Conservation (phyloP, 2,888 invertebrate species). For the Hydroisotoma schaefferi region DNA sequence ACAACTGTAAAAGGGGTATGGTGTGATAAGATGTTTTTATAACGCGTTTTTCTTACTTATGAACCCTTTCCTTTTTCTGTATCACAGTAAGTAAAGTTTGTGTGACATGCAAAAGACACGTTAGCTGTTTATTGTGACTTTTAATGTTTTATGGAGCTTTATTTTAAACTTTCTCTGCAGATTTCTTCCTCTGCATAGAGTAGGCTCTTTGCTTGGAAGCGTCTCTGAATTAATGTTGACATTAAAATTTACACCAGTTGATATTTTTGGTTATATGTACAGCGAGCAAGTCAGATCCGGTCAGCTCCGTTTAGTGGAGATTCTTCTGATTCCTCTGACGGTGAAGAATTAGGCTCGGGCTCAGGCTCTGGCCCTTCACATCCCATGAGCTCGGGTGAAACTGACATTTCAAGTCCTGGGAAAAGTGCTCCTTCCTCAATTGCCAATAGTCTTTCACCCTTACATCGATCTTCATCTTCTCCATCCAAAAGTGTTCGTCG, state of each 20-base stretch:
- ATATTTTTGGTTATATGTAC: too few relatives aligned
- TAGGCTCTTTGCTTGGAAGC: too few relatives aligned
- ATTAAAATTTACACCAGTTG: constrained; percentile 41
- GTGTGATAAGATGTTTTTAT: constrained; percentile 20
- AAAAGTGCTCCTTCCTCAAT: constrained; percentile 48
- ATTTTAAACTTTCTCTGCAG: too few relatives aligned
- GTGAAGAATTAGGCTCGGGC: constrained; percentile 63
- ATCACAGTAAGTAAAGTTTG: too few relatives aligned
- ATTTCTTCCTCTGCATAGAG: too few relatives aligned
- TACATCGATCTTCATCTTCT: constrained; percentile 48
- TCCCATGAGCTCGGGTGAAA: constrained; percentile 50
- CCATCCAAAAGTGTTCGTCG: constrained; percentile 50
- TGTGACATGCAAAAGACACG: too few relatives aligned
- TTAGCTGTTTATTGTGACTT: neutral
- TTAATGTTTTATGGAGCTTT: too few relatives aligned
- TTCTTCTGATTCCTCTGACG: constrained; percentile 90
- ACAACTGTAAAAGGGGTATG: constrained; percentile 89
- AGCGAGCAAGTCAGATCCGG: constrained; percentile 91
- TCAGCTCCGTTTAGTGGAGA: constrained; percentile 95
- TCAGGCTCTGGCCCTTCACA: constrained; percentile 51
- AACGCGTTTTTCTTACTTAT: neutral
- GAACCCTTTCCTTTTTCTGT: too few relatives aligned
- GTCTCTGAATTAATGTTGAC: neutral
- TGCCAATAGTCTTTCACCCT: constrained; percentile 50
- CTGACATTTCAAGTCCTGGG: constrained; percentile 59